phyloP scores from a whole-genome alignment of 2,888 invertebrate genomes.

The Cephus runcator region DNA sequence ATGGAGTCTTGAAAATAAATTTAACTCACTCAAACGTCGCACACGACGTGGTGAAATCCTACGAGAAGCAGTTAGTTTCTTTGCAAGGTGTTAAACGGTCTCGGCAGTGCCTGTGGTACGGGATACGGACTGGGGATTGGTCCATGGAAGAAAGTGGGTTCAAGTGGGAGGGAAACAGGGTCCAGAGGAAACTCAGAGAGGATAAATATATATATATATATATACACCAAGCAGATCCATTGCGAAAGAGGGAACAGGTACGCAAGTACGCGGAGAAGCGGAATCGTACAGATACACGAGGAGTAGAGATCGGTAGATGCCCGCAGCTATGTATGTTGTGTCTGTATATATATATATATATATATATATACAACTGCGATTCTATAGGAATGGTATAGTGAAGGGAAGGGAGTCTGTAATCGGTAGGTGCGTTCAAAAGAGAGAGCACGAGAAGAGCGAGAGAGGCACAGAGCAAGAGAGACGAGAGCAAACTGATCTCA shows the following conservation, averaged over 20 bases:
- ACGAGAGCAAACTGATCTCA: conserved; percentile 9
- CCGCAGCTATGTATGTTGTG: not conserved
- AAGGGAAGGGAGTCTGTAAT: not conserved
- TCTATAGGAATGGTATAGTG: not conserved
- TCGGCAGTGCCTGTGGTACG: not conserved
- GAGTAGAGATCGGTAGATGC: conserved; percentile 3
- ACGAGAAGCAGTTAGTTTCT: conserved; percentile 3
- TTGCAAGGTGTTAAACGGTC: conserved; percentile 1
- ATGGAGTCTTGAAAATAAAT: not conserved
- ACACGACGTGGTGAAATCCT: not conserved
- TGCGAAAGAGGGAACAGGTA: conserved; percentile 21
- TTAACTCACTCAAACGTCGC: not conserved
- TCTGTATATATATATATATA: not conserved
- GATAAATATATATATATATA: not conserved
- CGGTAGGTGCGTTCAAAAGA: not conserved
- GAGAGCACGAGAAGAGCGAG: not conserved
- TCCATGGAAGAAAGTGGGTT: conserved; percentile 4
- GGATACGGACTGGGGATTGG: not conserved
- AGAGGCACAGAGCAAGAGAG: conserved; percentile 5
- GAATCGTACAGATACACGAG: not conserved
- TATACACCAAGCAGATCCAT: conserved; percentile 17
- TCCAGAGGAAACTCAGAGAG: conserved; percentile 1
- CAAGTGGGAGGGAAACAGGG: conserved; percentile 10
- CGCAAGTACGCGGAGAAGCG: not conserved
- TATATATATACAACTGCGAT: not conserved